Conservation (phyloP, 2,113 vertebrate species). For the Bucco capensis region DNA sequence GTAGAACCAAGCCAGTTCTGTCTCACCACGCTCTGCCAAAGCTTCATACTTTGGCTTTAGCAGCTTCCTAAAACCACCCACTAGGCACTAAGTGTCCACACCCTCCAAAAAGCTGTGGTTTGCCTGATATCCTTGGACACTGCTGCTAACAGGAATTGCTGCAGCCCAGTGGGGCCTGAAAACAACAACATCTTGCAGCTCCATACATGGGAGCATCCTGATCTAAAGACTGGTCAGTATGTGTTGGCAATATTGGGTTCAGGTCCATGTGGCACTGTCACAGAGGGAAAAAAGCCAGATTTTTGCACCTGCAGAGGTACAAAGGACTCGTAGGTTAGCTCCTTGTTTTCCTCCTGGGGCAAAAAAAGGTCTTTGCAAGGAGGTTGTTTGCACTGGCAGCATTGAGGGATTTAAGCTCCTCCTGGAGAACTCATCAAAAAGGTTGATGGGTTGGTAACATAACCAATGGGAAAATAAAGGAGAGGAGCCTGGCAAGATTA, state of each 20-base stretch:
- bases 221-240: not conserved
- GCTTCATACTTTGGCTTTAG: not conserved
- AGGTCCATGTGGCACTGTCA: not conserved
- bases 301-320: not conserved
- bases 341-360: not conserved
- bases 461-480: not conserved
- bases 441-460: not conserved
- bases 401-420: not conserved
- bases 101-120: not conserved
- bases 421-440: not conserved
- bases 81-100: not conserved
- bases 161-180: not conserved
- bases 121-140: not conserved
- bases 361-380: not conserved
- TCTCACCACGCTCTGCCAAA: not conserved
- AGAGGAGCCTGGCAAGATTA: not conserved
- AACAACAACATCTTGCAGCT: not conserved
- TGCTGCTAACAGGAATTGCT: fast-evolving
- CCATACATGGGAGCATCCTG: not conserved
- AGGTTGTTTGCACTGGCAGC: not conserved
- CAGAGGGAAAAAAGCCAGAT: not conserved
- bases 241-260: not conserved
- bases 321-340: not conserved
- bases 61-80: not conserved
- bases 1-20: not conserved